Evolutionary conservation across 1,140 invertebrate species (phyloP), one percentile per base, ranked within the genome.

Genomic region (Sesamia nonagrioides): DNA sequence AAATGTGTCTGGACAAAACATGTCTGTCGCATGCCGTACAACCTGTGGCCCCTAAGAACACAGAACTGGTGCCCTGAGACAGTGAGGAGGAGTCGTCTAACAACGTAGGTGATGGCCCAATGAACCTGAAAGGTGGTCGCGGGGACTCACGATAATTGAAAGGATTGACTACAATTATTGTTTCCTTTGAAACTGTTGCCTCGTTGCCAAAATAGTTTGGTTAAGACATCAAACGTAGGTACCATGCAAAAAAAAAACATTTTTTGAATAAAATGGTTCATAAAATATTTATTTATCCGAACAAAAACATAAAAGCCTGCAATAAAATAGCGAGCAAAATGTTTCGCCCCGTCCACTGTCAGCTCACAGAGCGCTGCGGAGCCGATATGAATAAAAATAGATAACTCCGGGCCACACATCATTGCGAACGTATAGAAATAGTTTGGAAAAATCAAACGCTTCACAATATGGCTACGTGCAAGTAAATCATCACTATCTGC

Each of bases 351-450:
- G 54, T 69, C 66, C 52, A 45, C 37, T 58, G 37, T 74, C 54
- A 48, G 71, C 18, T 69, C 42, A 40, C 37, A 69, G 15, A 50
- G 13, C 52, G 18, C 37, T n/a, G 45, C 15, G 7, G 9, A 37
- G 17, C 37, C 61, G 61, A 66, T 74, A 60, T 74, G 52, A 74
- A 74, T 60, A 74, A 58, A 74, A 58, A 74, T 60, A 40, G 54
- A 74, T 69, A 69, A 48, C 66, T 21, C 37, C 9, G 66, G 21
- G 42, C 66, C 66, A 69, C 66, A 69, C 37, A 40, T 60, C 71
- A 58, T 45, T 60, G 45, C 33, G 37, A 9, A 74, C 37, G 56
- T 42, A 50, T 50, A 27, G 60, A 74, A 60, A 74, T 74, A 60
- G 69, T 74, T 60, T 54, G 27, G 15, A 45, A 54, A 71, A 52